These are phyloP conservation scores for Ceratosolen fusciceps DNA, from an alignment of 1,140 invertebrate genomes.

Conservation along the genomic window DNA sequence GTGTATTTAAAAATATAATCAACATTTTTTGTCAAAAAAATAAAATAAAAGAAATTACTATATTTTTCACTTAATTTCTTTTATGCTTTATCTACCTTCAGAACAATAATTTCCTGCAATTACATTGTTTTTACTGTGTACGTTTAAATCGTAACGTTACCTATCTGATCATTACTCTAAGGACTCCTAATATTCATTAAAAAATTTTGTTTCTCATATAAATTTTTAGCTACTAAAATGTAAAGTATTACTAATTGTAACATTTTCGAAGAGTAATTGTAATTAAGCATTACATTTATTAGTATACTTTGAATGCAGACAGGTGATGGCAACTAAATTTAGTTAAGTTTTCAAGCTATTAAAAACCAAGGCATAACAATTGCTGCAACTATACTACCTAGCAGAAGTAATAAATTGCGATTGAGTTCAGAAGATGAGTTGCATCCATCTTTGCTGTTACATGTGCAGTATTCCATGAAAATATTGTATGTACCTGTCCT, in stretches of 20 bases:
- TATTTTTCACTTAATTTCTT: not conserved
- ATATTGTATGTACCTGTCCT: conserved; percentile 93
- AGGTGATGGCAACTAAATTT: not conserved
- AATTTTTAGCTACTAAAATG: conserved; percentile 11
- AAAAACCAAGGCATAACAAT: conserved; percentile 45
- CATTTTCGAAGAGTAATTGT: conserved; percentile 1
- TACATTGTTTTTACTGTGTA: not conserved
- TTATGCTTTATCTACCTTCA: not conserved
- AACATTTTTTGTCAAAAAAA: not conserved
- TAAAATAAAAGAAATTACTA: not conserved
- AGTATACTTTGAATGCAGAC: not conserved
- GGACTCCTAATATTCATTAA: not conserved
- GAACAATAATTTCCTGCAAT: not conserved
- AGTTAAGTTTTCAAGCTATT: conserved; percentile 40
- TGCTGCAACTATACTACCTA: conserved; percentile 4
- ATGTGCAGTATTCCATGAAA: conserved; percentile 94
- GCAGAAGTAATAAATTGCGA: conserved; percentile 53
- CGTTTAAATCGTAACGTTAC: not conserved
- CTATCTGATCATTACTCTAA: not conserved
- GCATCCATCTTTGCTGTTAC: conserved; percentile 93
- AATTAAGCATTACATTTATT: conserved; percentile 14
- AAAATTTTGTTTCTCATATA: conserved; percentile 2
- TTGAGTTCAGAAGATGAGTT: conserved; percentile 74
- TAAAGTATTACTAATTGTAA: not conserved
- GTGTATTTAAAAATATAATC: not conserved